Conservation (phyloP, 2,113 vertebrate genomes). For the Tretioscincus oriximinensis region DNA sequence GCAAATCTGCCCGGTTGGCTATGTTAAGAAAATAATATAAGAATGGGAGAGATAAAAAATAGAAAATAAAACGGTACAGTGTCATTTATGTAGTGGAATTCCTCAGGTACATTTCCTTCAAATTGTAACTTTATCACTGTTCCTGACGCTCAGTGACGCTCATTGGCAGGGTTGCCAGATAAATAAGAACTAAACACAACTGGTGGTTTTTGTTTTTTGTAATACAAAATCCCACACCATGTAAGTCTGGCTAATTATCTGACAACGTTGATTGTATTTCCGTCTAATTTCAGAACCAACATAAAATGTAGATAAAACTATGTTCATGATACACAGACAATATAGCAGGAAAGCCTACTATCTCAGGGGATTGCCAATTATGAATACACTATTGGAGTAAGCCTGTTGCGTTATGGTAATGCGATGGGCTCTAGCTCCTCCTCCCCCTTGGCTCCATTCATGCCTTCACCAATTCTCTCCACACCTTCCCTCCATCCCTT, state of each 20-base stretch:
- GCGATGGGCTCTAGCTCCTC: too few relatives aligned
- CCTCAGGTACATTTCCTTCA: background rate
- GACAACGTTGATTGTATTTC: background rate
- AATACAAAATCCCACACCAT: too few relatives aligned
- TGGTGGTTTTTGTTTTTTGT: too few relatives aligned
- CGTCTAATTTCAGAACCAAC: background rate
- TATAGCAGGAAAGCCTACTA: background rate
- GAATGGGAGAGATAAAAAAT: too few relatives aligned
- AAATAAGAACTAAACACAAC: too few relatives aligned
- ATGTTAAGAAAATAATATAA: background rate
- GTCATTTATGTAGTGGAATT: constrained; percentile 10
- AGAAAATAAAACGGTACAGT: background rate
- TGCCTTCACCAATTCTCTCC: too few relatives aligned
- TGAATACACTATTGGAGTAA: background rate
- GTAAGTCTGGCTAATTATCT: too few relatives aligned
- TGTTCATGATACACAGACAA: background rate
- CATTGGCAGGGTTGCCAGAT: too few relatives aligned
- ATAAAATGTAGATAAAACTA: background rate
- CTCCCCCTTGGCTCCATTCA: too few relatives aligned
- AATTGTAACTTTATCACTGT: background rate
- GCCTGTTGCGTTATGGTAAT: too few relatives aligned
- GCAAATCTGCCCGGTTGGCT: constrained; percentile 22
- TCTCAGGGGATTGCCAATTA: background rate
- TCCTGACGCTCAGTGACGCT: background rate
- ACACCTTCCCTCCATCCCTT: too few relatives aligned